phyloP scores from a whole-genome alignment of 1,140 invertebrate genomes.

The Zaprionus davidi region DNA sequence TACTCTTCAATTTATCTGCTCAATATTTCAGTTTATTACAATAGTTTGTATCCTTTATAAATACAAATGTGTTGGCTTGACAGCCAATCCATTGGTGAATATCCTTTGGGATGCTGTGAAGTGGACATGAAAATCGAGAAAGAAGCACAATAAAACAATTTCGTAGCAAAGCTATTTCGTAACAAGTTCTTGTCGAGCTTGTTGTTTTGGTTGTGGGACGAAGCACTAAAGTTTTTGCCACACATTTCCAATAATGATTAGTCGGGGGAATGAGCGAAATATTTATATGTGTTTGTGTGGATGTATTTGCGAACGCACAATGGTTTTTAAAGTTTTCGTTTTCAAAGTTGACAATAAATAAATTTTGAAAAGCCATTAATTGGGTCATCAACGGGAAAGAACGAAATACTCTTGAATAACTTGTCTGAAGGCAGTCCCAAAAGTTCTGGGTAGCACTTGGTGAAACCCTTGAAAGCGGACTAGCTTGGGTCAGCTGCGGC shows the following conservation, averaged over 20 bases:
- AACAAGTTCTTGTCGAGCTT: constrained; percentile 60
- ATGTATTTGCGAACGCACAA: neutral
- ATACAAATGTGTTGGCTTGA: constrained; percentile 19
- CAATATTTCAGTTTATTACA: constrained; percentile 35
- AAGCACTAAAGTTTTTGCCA: constrained; percentile 45
- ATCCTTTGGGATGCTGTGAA: constrained; percentile 4
- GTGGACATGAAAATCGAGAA: constrained; percentile 9
- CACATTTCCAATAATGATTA: constrained; percentile 78
- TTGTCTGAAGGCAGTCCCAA: constrained; percentile 16
- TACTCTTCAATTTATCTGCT: neutral
- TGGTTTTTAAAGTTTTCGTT: constrained; percentile 52
- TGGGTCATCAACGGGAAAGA: constrained; percentile 41
- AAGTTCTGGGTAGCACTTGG: constrained; percentile 43
- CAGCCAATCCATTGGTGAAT: constrained; percentile 4
- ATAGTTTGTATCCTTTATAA: constrained; percentile 8
- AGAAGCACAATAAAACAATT: constrained; percentile 70
- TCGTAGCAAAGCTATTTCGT: constrained; percentile 67
- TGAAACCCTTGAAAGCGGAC: constrained; percentile 19
- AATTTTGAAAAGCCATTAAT: constrained; percentile 51
- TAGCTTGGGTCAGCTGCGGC: constrained; percentile 50
- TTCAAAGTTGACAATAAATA: constrained; percentile 56
- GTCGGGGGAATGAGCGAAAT: constrained; percentile 28
- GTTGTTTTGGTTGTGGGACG: neutral
- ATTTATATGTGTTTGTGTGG: neutral
- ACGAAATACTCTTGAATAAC: constrained; percentile 30